phyloP scores from a whole-genome alignment of 2,888 invertebrate species.

The Pilophorus perplexus region DNA sequence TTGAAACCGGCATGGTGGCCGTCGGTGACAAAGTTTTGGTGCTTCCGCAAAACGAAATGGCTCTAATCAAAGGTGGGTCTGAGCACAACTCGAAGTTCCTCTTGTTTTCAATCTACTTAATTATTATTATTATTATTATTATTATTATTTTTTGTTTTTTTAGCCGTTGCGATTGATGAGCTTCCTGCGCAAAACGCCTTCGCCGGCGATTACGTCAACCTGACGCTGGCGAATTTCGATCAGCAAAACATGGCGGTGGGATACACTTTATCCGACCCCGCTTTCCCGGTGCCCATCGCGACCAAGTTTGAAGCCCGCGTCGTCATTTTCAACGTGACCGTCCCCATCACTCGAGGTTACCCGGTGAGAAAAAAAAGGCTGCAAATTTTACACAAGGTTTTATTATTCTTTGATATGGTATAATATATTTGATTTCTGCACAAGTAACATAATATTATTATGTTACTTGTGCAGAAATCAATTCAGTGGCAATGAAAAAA shows the following conservation, averaged over 20 bases:
- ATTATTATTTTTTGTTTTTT: too few relatives aligned
- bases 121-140: too few relatives aligned
- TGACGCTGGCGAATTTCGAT: constrained; percentile 79
- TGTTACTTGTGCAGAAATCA: too few relatives aligned
- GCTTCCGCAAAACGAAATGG: constrained; percentile 79
- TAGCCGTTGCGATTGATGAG: constrained; percentile 69
- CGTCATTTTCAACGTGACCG: constrained; percentile 87
- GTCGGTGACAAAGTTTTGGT: constrained; percentile 83
- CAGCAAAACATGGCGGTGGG: constrained; percentile 83
- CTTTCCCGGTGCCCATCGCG: constrained; percentile 75
- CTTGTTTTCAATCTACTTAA: too few relatives aligned
- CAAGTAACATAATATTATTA: too few relatives aligned
- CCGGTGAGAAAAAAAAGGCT: too few relatives aligned
- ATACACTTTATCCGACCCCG: constrained; percentile 79
- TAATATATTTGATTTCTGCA: too few relatives aligned
- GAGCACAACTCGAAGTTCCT: too few relatives aligned
- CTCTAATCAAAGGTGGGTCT: constrained; percentile 68
- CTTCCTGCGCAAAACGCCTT: constrained; percentile 70
- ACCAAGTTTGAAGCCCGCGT: constrained; percentile 84
- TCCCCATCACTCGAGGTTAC: constrained; percentile 82
- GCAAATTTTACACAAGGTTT: too few relatives aligned
- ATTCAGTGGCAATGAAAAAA: too few relatives aligned
- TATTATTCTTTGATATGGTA: too few relatives aligned
- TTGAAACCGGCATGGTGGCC: constrained; percentile 87
- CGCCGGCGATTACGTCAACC: constrained; percentile 89